Conservation (phyloP, 2,797 vertebrate species). For the Pristis pectinata region DNA sequence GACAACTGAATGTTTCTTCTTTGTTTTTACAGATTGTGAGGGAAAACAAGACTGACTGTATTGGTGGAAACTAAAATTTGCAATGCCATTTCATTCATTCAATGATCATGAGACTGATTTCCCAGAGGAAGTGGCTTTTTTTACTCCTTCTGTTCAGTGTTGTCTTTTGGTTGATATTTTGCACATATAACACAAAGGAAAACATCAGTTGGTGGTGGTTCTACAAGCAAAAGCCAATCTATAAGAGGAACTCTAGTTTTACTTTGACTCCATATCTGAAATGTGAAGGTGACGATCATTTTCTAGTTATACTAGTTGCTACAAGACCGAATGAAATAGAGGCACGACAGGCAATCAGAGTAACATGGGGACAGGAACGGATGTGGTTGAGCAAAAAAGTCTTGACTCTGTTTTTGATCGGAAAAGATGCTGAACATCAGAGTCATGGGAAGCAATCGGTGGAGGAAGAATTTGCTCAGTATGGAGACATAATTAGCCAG, state of each 20-base stretch:
- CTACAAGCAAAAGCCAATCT: constrained; percentile 50
- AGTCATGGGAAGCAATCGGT: constrained; percentile 41
- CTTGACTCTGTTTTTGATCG: constrained; percentile 54
- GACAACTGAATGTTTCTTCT: neutral
- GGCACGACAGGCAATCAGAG: constrained; percentile 54
- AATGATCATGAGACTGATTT: neutral
- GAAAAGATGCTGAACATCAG: constrained; percentile 39
- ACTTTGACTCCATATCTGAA: constrained; percentile 41
- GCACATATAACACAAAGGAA: neutral
- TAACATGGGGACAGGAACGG: constrained; percentile 49
- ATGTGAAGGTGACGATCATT: constrained; percentile 45
- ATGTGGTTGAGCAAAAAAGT: constrained; percentile 52
- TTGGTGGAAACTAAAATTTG: neutral
- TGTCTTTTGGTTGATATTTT: neutral
- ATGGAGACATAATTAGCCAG: constrained; percentile 54
- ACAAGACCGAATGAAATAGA: constrained; percentile 45
- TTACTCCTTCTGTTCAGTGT: neutral
- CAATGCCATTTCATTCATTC: neutral
- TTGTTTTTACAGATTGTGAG: neutral
- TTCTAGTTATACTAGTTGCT: constrained; percentile 57
- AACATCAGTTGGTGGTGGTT: constrained; percentile 49
- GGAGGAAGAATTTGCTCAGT: constrained; percentile 53
- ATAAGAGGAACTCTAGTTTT: constrained; percentile 49
- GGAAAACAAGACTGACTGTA: neutral
- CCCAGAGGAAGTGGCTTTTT: neutral